phyloP scores from a whole-genome alignment of 2,888 invertebrate species.

The Rhagonycha lutea region DNA sequence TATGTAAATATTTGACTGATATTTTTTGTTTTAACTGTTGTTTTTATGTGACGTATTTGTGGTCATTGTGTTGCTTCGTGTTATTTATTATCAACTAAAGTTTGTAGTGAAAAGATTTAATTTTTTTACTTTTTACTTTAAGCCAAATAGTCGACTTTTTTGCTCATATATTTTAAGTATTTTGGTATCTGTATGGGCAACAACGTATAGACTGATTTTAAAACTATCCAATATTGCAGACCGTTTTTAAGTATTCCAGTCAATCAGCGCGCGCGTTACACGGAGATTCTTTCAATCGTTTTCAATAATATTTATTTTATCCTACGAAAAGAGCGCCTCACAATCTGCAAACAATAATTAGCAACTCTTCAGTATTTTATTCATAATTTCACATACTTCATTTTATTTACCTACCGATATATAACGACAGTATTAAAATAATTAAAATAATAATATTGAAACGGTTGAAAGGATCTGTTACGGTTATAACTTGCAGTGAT shows the following conservation, averaged over 20 bases:
- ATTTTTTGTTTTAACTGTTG: background rate
- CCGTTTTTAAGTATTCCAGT: background rate
- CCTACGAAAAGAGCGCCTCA: background rate
- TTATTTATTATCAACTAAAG: conserved; percentile 1
- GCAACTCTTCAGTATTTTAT: background rate
- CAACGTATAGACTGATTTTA: background rate
- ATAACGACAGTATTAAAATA: background rate
- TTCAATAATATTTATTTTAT: background rate
- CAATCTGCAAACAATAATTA: background rate
- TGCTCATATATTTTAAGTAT: background rate
- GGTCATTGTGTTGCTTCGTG: background rate
- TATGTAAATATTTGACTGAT: conserved; percentile 3
- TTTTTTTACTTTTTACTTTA: background rate
- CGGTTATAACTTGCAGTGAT: background rate
- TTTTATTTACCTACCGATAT: background rate
- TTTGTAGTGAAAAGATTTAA: background rate
- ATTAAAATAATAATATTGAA: background rate
- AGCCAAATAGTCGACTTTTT: background rate
- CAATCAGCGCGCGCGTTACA: background rate
- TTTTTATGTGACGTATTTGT: background rate
- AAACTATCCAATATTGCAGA: background rate
- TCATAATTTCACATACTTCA: background rate
- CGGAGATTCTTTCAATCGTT: background rate
- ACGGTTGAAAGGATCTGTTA: background rate
- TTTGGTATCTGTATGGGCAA: background rate